Evolutionary conservation across 2,797 vertebrate genomes (phyloP).

Genomic region (Pantherophis vulpinus): DNA sequence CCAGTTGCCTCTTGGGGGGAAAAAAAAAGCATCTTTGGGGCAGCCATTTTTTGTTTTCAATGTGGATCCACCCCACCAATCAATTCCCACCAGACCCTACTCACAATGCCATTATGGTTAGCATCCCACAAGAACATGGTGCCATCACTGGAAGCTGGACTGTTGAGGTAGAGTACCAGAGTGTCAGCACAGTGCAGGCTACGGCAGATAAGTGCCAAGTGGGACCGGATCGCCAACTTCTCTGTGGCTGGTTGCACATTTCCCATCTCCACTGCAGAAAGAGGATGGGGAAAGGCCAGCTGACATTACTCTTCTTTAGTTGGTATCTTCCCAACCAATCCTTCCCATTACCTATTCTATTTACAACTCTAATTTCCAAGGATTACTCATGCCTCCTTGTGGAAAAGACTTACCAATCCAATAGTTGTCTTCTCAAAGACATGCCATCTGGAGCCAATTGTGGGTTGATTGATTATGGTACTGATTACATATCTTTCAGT

Average conservation of each 20-base stretch:
- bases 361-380: background rate
- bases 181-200: conserved; percentile 80
- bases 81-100: conserved; percentile 15
- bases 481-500: background rate
- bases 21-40: no score
- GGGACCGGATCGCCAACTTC: conserved; percentile 77
- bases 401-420: background rate
- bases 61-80: background rate
- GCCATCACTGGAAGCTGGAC: conserved; percentile 76
- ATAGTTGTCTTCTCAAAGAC: no score
- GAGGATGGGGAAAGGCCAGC: background rate
- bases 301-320: background rate
- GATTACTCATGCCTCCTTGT: background rate
- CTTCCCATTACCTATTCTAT: background rate
- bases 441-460: no score
- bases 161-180: conserved; percentile 80
- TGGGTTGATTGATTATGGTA: background rate
- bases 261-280: conserved; percentile 65
- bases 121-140: conserved; percentile 82
- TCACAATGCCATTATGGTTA: conserved; percentile 80
- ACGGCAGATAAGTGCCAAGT: conserved; percentile 79
- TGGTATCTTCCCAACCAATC: no score
- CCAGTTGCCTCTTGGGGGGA: no score
- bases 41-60: background rate
- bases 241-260: conserved; percentile 76